Evolutionary conservation across 2,888 invertebrate species (phyloP).

Genomic region (Drosophila tripunctata): DNA sequence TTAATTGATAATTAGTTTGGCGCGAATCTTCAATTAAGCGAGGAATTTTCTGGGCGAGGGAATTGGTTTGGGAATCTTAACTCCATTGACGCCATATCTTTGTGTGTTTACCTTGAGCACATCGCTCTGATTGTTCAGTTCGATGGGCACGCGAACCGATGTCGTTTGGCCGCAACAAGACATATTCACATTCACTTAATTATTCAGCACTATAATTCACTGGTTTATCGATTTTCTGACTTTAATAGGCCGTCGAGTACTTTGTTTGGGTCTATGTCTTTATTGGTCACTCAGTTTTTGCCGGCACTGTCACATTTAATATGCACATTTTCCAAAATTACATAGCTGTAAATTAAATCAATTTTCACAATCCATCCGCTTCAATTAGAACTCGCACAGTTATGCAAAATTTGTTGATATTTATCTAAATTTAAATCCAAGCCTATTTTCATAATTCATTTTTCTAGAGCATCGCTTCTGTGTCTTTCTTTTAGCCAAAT

Average conservation of each 20-base stretch:
- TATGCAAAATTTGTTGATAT: slow-evolving; percentile 13
- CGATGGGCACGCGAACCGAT: slow-evolving; percentile 91
- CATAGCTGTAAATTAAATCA: slow-evolving; percentile 32
- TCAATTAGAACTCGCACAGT: slow-evolving; percentile 12
- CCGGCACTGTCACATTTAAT: slow-evolving; percentile 50
- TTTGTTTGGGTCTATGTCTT: slow-evolving; percentile 7
- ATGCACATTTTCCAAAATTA: slow-evolving; percentile 62
- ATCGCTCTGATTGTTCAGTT: slow-evolving; percentile 90
- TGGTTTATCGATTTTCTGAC: slow-evolving; percentile 22
- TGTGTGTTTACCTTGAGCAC: slow-evolving; percentile 88
- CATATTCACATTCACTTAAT: slow-evolving; percentile 82
- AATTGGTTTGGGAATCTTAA: slow-evolving; percentile 6
- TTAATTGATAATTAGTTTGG: slow-evolving; percentile 57
- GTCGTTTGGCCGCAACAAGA: slow-evolving; percentile 89
- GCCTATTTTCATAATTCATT: neutral
- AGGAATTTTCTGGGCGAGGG: slow-evolving; percentile 12
- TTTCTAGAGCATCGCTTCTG: neutral
- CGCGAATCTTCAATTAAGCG: slow-evolving; percentile 31
- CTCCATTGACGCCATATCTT: neutral
- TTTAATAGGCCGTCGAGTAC: slow-evolving; percentile 15
- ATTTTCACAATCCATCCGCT: slow-evolving; percentile 9
- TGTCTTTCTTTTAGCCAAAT: neutral
- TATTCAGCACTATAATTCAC: slow-evolving; percentile 37
- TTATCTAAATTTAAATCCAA: slow-evolving; percentile 26
- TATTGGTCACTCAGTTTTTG: slow-evolving; percentile 50